A percentile compares a stretch with the other conserved stretches of the same genome.
phyloP scores from a whole-genome alignment of 2,113 vertebrate species.

The Naja naja region DNA sequence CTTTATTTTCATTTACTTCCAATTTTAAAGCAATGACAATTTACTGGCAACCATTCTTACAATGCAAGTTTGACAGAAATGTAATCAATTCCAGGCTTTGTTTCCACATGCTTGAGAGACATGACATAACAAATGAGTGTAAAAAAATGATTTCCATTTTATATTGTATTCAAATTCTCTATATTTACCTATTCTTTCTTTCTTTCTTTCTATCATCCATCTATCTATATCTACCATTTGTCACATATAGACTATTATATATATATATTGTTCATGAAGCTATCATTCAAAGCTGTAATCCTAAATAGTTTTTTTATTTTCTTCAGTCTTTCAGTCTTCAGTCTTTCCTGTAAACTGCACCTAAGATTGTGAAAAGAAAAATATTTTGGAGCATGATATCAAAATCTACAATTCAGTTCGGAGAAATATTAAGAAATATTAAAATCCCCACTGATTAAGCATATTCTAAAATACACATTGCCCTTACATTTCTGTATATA shows the following conservation, averaged over 20 bases:
- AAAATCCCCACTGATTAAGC: neutral
- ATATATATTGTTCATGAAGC: neutral
- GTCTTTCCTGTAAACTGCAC: neutral
- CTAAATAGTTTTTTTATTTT: neutral
- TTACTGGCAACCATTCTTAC: neutral
- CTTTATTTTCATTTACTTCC: neutral
- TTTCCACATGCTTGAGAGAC: neutral
- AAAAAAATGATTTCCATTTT: neutral
- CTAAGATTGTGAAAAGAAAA: neutral
- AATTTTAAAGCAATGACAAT: constrained; percentile 7
- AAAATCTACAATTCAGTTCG: neutral
- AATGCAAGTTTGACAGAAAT: neutral
- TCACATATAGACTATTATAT: neutral
- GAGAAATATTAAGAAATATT: neutral
- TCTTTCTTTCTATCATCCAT: neutral
- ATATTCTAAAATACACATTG: neutral
- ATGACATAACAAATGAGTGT: neutral
- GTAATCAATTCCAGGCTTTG: neutral
- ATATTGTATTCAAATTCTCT: neutral
- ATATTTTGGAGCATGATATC: neutral
- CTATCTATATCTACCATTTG: neutral
- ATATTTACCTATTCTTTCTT: neutral
- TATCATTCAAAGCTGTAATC: neutral
- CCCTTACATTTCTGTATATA: neutral
- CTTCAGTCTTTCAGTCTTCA: neutral